Percentiles rank a stretch among this genome's conserved stretches.
phyloP scores from a whole-genome alignment of 2,113 vertebrate genomes.

The Kryptolebias marmoratus region DNA sequence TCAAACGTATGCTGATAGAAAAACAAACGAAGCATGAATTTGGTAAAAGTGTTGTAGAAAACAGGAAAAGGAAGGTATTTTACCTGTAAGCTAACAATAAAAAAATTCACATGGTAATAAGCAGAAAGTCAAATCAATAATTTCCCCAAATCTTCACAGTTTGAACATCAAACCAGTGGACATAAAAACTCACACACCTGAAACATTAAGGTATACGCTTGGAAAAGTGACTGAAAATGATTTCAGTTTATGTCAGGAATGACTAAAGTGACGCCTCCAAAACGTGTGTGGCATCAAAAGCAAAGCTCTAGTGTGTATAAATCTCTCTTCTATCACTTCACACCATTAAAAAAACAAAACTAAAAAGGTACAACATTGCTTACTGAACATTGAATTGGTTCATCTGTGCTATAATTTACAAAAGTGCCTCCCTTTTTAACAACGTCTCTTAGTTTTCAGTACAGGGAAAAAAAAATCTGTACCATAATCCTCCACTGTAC shows the following conservation, averaged over 20 bases:
- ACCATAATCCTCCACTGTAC: conserved; percentile 24
- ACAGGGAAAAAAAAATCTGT: conserved; percentile 39
- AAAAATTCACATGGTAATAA: conserved; percentile 2
- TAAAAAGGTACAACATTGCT: conserved; percentile 51
- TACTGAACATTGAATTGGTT: conserved; percentile 46
- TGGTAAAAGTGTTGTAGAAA: neutral
- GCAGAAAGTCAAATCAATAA: conserved; percentile 20
- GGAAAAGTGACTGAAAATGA: conserved; percentile 23
- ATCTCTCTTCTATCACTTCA: conserved; percentile 55
- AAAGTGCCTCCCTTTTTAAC: conserved; percentile 54
- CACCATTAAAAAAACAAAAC: conserved; percentile 38
- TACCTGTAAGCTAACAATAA: conserved; percentile 12
- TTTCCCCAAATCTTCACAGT: conserved; percentile 35
- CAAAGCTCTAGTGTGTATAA: conserved; percentile 47
- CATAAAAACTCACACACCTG: neutral
- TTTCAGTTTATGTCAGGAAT: conserved; percentile 25
- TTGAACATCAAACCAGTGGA: too few species aligned
- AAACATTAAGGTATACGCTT: conserved; percentile 32
- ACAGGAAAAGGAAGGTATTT: neutral
- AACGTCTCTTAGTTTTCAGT: conserved; percentile 29
- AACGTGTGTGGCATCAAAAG: conserved; percentile 42
- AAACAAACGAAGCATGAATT: neutral
- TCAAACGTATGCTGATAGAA: conserved; percentile 4
- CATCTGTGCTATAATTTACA: conserved; percentile 65
- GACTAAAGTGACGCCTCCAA: conserved; percentile 24